Evolutionary conservation across 2,888 invertebrate species (phyloP).

Genomic region (Pandemis corylana): DNA sequence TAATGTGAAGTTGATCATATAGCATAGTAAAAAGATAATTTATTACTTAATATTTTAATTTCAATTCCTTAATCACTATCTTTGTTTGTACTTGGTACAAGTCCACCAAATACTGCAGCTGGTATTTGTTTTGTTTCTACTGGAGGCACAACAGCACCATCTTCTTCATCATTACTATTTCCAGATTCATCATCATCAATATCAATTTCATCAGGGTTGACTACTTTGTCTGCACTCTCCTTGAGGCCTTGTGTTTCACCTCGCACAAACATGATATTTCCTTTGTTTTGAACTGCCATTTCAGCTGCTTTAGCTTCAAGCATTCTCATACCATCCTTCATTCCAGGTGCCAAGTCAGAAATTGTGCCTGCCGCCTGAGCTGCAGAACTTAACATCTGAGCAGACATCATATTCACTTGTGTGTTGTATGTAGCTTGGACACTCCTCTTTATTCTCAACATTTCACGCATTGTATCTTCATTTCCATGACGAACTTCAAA

Average conservation of each 20-base stretch:
- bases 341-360: conserved; percentile 90
- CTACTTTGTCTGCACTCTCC: conserved; percentile 87
- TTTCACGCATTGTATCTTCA: conserved; percentile 99
- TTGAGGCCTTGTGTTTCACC: conserved; percentile 92
- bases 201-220: conserved; percentile 95
- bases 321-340: conserved; percentile 94
- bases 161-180: conserved; percentile 85
- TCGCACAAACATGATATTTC: conserved; percentile 93
- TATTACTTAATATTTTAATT: conserved; percentile 51
- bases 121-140: conserved; percentile 95
- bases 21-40: conserved; percentile 64
- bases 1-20: conserved; percentile 52
- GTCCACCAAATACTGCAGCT: conserved; percentile 95
- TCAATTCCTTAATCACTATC: conserved; percentile 47
- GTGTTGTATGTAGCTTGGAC: conserved; percentile 99
- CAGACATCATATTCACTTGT: conserved; percentile 99
- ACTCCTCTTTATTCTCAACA: conserved; percentile 98
- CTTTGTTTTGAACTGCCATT: conserved; percentile 84
- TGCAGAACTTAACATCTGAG: conserved; percentile 96
- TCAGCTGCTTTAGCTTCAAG: conserved; percentile 93
- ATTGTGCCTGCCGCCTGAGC: conserved; percentile 87
- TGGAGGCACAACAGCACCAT: conserved; percentile 87
- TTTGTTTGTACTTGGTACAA: conserved; percentile 73
- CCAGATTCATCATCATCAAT: conserved; percentile 92
- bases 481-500: conserved; percentile 99